Conservation (phyloP, 2,113 vertebrate species). For the Hyperopisus bebe region DNA sequence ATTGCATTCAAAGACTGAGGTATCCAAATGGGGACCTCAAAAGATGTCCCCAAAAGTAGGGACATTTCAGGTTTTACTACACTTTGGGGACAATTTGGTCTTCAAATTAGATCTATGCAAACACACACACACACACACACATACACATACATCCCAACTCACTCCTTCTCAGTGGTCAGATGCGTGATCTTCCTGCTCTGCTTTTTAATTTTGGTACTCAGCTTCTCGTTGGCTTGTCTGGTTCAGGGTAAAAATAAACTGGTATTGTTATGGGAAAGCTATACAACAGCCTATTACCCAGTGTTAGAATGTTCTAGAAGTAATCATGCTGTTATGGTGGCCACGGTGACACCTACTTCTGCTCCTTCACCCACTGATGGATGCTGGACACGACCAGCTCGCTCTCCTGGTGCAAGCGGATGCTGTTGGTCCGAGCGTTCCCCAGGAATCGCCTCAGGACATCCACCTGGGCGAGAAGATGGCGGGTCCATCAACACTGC, state of each 20-base stretch:
- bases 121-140: slow-evolving; percentile 12
- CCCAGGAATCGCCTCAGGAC: slow-evolving; percentile 37
- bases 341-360: slow-evolving; percentile 47
- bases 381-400: slow-evolving; percentile 60
- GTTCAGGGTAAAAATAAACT: slow-evolving; percentile 16
- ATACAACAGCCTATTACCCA: neutral
- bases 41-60: too few relatives aligned
- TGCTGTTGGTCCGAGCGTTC: slow-evolving; percentile 37
- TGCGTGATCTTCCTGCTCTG: slow-evolving; percentile 60
- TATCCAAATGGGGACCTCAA: too few relatives aligned
- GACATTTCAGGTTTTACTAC: too few relatives aligned
- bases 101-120: too few relatives aligned
- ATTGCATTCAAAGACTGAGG: too few relatives aligned
- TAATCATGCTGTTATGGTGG: neutral
- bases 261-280: neutral
- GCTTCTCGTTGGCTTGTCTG: slow-evolving; percentile 53
- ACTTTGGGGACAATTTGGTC: too few relatives aligned
- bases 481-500: neutral
- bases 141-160: slow-evolving; percentile 41
- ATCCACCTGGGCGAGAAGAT: slow-evolving; percentile 36
- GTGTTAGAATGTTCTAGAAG: neutral
- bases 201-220: slow-evolving; percentile 44
- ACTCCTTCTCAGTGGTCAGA: slow-evolving; percentile 62
- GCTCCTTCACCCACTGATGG: slow-evolving; percentile 57
- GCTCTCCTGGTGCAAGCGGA: slow-evolving; percentile 42